Conservation (phyloP, 2,113 vertebrate species). For the Piaya cayana region DNA sequence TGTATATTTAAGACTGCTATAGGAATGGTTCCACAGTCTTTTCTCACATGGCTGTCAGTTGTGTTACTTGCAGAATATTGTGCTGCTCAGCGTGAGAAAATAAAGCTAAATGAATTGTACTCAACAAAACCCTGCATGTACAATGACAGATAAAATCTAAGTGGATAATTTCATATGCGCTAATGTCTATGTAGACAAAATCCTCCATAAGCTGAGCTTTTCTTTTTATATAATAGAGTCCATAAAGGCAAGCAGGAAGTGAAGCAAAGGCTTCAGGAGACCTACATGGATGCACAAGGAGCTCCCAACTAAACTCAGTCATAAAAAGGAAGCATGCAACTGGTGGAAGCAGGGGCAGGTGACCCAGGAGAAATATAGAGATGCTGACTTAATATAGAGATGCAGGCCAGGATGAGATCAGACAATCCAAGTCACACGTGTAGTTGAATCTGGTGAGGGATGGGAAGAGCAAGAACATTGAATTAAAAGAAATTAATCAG, state of each 20-base stretch:
- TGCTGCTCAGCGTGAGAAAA: neutral
- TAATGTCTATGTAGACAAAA: neutral
- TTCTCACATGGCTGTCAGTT: neutral
- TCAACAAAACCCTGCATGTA: neutral
- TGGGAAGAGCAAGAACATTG: neutral
- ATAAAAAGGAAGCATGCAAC: neutral
- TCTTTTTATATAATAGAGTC: neutral
- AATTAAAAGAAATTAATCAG: neutral
- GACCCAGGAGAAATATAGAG: neutral
- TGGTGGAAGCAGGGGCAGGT: neutral
- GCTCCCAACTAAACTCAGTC: neutral
- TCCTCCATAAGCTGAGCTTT: neutral
- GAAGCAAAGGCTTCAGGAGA: neutral
- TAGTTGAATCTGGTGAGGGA: neutral
- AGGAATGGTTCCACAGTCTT: neutral
- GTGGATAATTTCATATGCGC: neutral
- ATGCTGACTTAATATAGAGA: neutral
- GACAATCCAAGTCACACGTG: neutral
- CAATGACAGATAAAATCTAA: neutral
- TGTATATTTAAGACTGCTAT: neutral
- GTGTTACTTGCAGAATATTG: neutral
- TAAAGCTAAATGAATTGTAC: neutral
- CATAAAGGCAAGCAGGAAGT: neutral
- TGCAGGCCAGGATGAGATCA: accelerated
- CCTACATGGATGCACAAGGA: neutral